Evolutionary conservation across 2,113 vertebrate species (phyloP), one percentile per base, ranked within the genome.

Genomic region (Sceloporus tristichus): DNA sequence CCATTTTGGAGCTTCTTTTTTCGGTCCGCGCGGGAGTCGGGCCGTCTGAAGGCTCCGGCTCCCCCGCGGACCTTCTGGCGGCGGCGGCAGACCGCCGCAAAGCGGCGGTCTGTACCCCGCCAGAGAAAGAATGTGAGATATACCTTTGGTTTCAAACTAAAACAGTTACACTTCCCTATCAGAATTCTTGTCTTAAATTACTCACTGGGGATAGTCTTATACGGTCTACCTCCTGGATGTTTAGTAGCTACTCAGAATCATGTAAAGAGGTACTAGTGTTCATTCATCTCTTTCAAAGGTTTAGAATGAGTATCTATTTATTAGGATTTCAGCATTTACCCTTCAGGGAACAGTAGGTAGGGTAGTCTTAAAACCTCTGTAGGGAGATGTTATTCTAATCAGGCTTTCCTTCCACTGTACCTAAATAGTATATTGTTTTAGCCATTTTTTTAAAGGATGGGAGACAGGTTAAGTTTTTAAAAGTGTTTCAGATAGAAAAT

Each of bases 311-410:
- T 96, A 96, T 96, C 93, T 94, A 90, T 89, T 94, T 62, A 62
- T 71, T 90, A 94, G 90, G 91, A 95, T 94, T 94, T 96, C 95
- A 97, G 95, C 93, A 93, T 97, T 96, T 96, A 96, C 94, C 96
- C 96, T 97, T 97, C 95, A 95, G 95, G 95, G 95, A 94, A 96
- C 96, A 95, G 85, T 93, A 91, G 66, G 91, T 93, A 91, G 92
- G 96, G 96, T 95, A 96, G 94, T 91, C 81, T 96, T 95, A 95
- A 96, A 96, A 94, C 90, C 95, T 96, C 91, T 96, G 96, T 94
- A 94, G 93, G 93, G 94, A 91, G 92, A 95, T 93, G 96, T 96
- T 96, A 96, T 96, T 96, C 93, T 96, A 96, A 96, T 90, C 94
- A 91, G 96, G 90, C 79, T 85, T 93, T 74, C 9, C 8, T 92